phyloP scores from a whole-genome alignment of 2,797 vertebrate genomes.

The Fratercula arctica region DNA sequence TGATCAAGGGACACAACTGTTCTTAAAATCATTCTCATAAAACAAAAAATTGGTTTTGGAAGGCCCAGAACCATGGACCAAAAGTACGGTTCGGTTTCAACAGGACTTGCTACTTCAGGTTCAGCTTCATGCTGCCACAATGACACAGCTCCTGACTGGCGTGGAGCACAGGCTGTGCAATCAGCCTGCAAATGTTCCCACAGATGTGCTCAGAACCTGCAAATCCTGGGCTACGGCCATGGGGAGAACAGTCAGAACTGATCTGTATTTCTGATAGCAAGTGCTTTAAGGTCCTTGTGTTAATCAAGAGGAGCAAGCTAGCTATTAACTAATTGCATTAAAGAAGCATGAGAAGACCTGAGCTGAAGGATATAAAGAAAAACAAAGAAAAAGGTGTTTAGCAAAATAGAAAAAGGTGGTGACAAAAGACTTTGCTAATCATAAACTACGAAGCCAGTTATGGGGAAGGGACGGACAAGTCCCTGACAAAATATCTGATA shows the following conservation, averaged over 20 bases:
- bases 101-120: background rate
- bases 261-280: constrained; percentile 13
- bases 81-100: background rate
- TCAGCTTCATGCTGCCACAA: background rate
- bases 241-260: constrained; percentile 31
- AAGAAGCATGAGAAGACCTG: constrained; percentile 7
- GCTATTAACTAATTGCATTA: constrained; percentile 55
- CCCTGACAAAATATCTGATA: background rate
- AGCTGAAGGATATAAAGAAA: background rate
- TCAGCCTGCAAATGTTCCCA: background rate
- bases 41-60: background rate
- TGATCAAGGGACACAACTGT: background rate
- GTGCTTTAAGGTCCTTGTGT: background rate
- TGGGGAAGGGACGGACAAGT: background rate
- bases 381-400: background rate
- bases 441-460: background rate
- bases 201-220: background rate
- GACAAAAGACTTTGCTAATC: background rate
- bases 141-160: background rate
- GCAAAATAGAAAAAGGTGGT: background rate
- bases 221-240: background rate
- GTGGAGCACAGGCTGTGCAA: background rate
- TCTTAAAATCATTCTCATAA: background rate
- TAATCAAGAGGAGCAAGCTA: background rate
- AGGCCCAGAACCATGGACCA: background rate